Conservation (phyloP, 2,888 invertebrate species). For the Epicampocera succincta region DNA sequence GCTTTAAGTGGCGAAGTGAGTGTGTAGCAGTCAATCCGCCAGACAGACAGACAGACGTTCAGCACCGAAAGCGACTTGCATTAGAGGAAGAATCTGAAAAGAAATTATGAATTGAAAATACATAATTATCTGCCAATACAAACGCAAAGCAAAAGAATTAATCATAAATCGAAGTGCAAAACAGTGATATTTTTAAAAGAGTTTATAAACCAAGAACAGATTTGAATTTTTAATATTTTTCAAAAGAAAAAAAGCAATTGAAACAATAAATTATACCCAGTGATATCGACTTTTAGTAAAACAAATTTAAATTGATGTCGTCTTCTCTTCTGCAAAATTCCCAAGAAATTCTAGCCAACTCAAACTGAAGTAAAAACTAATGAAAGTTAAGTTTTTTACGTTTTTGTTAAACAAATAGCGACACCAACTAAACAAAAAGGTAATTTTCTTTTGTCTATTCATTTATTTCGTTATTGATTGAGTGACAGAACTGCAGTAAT, state of each 20-base stretch:
- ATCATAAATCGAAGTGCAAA: constrained; percentile 51
- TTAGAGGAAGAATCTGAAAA: constrained; percentile 28
- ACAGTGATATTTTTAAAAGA: constrained; percentile 58
- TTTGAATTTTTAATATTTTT: constrained; percentile 44
- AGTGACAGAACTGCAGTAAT: background rate
- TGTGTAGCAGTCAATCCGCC: constrained; percentile 34
- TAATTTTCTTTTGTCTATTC: constrained; percentile 50
- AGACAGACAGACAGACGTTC: constrained; percentile 54
- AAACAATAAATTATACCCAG: constrained; percentile 35
- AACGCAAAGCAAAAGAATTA: constrained; percentile 8
- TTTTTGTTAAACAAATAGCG: constrained; percentile 8
- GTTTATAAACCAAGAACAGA: constrained; percentile 33
- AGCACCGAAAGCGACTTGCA: constrained; percentile 21
- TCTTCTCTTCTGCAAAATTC: constrained; percentile 10
- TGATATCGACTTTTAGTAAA: constrained; percentile 50
- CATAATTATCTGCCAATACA: constrained; percentile 36
- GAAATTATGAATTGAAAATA: constrained; percentile 26
- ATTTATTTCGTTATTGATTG: constrained; percentile 7
- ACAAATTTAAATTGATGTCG: constrained; percentile 41
- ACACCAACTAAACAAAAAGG: constrained; percentile 32
- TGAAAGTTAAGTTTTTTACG: too few relatives aligned
- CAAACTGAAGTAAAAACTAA: constrained; percentile 12
- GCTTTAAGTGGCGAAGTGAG: constrained; percentile 17
- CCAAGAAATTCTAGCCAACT: constrained; percentile 26
- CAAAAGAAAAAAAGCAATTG: constrained; percentile 37